Evolutionary conservation across 2,888 invertebrate genomes (phyloP).

Genomic region (Epinotia ramella): DNA sequence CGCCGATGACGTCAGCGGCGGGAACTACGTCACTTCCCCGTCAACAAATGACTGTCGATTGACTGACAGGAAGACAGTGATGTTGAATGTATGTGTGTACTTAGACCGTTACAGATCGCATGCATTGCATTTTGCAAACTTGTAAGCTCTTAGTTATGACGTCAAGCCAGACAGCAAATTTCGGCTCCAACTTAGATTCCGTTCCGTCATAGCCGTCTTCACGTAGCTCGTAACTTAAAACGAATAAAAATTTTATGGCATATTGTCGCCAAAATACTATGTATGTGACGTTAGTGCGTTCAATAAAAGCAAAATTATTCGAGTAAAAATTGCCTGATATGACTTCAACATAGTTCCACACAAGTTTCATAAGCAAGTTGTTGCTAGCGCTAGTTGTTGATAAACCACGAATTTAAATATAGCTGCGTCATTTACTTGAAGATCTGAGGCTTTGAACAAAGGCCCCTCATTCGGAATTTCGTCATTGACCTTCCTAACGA

Average conservation of each 20-base stretch:
- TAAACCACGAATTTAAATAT: slow-evolving; percentile 15
- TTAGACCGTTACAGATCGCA: background rate
- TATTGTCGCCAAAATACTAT: too few relatives aligned
- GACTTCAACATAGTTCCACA: background rate
- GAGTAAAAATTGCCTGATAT: background rate
- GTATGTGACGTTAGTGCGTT: too few relatives aligned
- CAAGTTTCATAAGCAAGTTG: background rate
- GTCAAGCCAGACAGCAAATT: too few relatives aligned
- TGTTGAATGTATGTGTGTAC: background rate
- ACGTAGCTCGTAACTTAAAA: too few relatives aligned
- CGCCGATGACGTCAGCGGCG: slow-evolving; percentile 6
- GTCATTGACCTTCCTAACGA: slow-evolving; percentile 17
- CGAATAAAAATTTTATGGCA: too few relatives aligned
- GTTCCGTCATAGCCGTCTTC: too few relatives aligned
- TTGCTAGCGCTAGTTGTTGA: background rate
- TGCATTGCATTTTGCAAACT: too few relatives aligned
- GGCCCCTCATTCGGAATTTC: slow-evolving; percentile 13
- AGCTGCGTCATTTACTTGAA: slow-evolving; percentile 14
- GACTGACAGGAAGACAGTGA: background rate
- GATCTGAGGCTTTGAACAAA: slow-evolving; percentile 14
- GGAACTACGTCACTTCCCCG: background rate
- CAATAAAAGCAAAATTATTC: too few relatives aligned
- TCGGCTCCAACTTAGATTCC: too few relatives aligned
- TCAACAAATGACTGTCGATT: background rate
- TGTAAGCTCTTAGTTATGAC: too few relatives aligned